Percentiles rank a stretch among this genome's conserved stretches.
phyloP scores from a whole-genome alignment of 2,888 invertebrate species.

The Chesias legatella region DNA sequence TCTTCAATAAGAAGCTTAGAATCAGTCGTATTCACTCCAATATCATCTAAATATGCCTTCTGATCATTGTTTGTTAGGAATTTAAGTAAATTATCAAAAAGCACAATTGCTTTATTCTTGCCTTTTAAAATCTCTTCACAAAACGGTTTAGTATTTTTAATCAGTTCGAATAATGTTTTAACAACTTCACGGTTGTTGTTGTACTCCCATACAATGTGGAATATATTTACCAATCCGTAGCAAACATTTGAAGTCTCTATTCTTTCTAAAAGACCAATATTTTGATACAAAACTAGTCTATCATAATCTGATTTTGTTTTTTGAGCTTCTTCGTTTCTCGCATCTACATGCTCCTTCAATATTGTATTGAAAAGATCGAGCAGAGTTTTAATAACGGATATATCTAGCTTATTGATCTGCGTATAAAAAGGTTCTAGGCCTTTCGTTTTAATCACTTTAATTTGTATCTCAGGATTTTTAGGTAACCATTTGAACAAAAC shows the following conservation, averaged over 20 bases:
- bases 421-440: constrained; percentile 60
- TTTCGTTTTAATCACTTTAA: constrained; percentile 57
- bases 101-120: constrained; percentile 36
- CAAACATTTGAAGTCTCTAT: constrained; percentile 50
- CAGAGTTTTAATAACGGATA: constrained; percentile 38
- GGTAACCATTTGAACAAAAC: constrained; percentile 57
- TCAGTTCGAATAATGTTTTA: constrained; percentile 42
- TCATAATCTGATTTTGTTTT: constrained; percentile 37
- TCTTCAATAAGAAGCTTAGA: constrained; percentile 38
- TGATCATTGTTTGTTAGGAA: constrained; percentile 36
- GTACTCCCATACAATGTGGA: constrained; percentile 39
- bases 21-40: constrained; percentile 39
- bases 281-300: constrained; percentile 44
- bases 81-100: constrained; percentile 42
- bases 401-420: constrained; percentile 51
- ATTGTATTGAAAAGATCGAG: constrained; percentile 60
- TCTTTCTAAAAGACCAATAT: constrained; percentile 57
- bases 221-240: constrained; percentile 54
- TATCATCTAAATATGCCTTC: constrained; percentile 29
- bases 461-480: constrained; percentile 54
- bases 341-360: constrained; percentile 52
- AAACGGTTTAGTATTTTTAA: constrained; percentile 50
- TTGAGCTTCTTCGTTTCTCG: constrained; percentile 33
- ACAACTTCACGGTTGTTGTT: constrained; percentile 35
- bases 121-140: constrained; percentile 45